These are phyloP conservation scores for Gasterosteus nipponicus DNA, from an alignment of 2,113 vertebrate species.

Conservation along the genomic window DNA sequence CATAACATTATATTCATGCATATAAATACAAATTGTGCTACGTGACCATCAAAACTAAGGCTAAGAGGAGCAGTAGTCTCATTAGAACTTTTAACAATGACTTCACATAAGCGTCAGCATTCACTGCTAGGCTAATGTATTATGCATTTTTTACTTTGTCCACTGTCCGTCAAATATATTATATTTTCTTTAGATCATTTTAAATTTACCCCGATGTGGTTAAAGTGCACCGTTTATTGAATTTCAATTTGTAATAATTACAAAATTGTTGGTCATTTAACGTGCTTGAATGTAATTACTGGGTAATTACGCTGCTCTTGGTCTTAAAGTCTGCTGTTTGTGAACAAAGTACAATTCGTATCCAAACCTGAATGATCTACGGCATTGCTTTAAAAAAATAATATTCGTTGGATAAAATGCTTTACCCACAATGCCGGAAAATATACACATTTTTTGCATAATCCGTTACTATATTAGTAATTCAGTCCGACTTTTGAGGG, in stretches of 20 bases:
- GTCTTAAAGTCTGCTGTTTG: not conserved
- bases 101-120: not conserved
- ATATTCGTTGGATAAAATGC: not conserved
- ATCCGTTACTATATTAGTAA: not conserved
- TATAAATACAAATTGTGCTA: not conserved
- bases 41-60: not conserved
- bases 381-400: not conserved
- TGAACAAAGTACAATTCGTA: not conserved
- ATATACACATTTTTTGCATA: not conserved
- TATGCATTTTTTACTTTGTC: not conserved
- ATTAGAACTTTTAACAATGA: not conserved
- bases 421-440: not conserved
- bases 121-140: not conserved
- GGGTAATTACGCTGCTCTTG: not conserved
- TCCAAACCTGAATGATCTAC: not conserved
- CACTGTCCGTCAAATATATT: not conserved
- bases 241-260: too few species aligned
- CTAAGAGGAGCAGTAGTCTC: conserved; percentile 25
- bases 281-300: not conserved
- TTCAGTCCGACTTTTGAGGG: not conserved
- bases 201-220: not conserved
- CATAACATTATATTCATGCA: not conserved
- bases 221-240: not conserved
- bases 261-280: not conserved
- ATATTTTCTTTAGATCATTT: not conserved